phyloP scores from a whole-genome alignment of 2,797 vertebrate species.

The Hippopotamyrus pictus region DNA sequence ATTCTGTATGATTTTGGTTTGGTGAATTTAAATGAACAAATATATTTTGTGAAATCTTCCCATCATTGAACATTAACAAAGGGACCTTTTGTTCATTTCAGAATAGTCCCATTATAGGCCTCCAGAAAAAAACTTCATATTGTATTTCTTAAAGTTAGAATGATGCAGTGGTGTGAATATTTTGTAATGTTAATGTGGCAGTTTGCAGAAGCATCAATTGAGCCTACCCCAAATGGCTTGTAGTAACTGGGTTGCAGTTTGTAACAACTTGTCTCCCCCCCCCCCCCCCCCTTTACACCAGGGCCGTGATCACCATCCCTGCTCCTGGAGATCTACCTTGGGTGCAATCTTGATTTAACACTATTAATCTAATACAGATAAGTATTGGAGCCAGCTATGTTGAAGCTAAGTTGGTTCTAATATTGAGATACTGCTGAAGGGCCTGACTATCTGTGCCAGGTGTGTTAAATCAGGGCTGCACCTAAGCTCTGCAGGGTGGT shows the following conservation, averaged over 20 bases:
- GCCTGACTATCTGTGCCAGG: background rate
- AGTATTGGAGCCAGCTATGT: background rate
- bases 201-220: background rate
- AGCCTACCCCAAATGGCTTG: background rate
- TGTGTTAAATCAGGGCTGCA: background rate
- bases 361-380: background rate
- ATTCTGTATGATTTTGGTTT: background rate
- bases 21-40: background rate
- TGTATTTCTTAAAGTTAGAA: background rate
- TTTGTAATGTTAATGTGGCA: background rate
- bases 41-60: background rate
- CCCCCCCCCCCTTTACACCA: background rate
- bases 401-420: background rate
- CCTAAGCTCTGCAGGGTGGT: background rate
- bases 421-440: background rate
- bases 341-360: background rate
- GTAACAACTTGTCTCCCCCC: background rate
- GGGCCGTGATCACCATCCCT: background rate
- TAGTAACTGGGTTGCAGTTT: background rate
- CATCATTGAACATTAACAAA: background rate
- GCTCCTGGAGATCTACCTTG: background rate
- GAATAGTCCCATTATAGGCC: background rate
- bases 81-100: background rate
- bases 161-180: background rate
- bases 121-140: background rate